Evolutionary conservation across 2,888 invertebrate genomes (phyloP).

Genomic region (Napeogenes inachia): DNA sequence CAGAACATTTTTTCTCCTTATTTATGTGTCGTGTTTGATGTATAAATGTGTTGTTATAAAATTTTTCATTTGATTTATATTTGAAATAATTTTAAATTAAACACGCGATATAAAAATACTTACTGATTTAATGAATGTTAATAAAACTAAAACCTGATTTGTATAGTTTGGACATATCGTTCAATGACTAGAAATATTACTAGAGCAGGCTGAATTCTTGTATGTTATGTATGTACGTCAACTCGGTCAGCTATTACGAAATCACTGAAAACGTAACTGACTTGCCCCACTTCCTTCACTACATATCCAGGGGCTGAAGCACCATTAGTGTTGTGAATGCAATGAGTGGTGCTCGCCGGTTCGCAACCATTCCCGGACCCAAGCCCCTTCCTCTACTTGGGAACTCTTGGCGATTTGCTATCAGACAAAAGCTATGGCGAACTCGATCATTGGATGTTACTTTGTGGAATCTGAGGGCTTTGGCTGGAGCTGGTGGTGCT

Average conservation of each 20-base stretch:
- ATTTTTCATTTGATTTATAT: too few relatives aligned
- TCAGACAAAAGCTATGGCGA: constrained; percentile 64
- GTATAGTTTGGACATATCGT: neutral
- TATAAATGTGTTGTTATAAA: too few relatives aligned
- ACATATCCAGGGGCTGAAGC: constrained; percentile 52
- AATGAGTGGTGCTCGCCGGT: constrained; percentile 71
- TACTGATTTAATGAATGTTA: neutral
- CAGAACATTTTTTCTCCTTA: too few relatives aligned
- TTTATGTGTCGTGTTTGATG: too few relatives aligned
- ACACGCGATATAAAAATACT: too few relatives aligned
- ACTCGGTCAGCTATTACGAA: constrained; percentile 56
- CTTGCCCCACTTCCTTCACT: constrained; percentile 55
- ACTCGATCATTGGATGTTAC: constrained; percentile 76
- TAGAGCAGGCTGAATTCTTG: constrained; percentile 16
- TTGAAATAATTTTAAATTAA: neutral
- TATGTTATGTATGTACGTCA: constrained; percentile 35
- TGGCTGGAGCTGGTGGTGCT: constrained; percentile 72
- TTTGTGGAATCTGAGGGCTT: constrained; percentile 67
- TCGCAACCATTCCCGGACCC: constrained; percentile 85
- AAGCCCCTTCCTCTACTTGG: constrained; percentile 84
- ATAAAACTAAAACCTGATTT: neutral
- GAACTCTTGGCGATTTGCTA: constrained; percentile 89
- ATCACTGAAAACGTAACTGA: constrained; percentile 63
- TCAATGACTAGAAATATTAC: constrained; percentile 22
- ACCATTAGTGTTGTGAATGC: constrained; percentile 53